A percentile compares a stretch with the other conserved stretches of the same genome.
Conservation (phyloP, 2,888 invertebrate genomes). For the Psylliodes chrysocephalus region DNA sequence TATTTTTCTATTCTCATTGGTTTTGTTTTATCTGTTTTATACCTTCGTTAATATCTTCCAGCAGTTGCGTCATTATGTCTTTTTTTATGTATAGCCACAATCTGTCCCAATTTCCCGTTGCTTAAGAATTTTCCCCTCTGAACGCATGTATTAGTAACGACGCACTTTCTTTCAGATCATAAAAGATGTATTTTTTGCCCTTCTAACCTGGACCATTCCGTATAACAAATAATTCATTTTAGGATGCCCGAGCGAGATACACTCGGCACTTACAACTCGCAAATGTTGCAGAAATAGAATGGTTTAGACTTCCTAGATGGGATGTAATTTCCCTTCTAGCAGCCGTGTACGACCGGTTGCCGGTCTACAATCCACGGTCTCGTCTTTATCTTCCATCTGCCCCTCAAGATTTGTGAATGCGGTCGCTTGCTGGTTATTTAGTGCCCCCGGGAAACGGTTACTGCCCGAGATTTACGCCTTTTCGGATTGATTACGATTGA, state of each 20-base stretch:
- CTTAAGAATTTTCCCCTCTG: too few species aligned
- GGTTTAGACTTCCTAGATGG: conserved; percentile 25
- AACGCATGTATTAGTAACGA: too few species aligned
- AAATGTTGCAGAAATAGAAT: conserved; percentile 8
- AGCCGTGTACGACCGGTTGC: conserved; percentile 9
- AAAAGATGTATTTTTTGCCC: too few species aligned
- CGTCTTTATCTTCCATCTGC: conserved; percentile 30
- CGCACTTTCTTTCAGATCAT: too few species aligned
- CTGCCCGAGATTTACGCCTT: conserved; percentile 12
- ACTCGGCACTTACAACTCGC: background rate
- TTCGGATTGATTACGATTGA: conserved; percentile 6
- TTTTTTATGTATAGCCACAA: too few species aligned
- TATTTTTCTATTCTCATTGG: too few species aligned
- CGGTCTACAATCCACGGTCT: conserved; percentile 12
- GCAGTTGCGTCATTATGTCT: too few species aligned
- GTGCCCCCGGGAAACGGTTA: conserved; percentile 10
- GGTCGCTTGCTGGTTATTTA: conserved; percentile 17
- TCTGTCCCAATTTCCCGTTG: too few species aligned
- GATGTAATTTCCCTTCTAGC: conserved; percentile 28
- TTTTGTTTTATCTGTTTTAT: too few species aligned
- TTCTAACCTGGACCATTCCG: too few species aligned
- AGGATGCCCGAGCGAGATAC: background rate
- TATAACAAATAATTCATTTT: conserved; percentile 2
- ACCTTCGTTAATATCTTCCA: too few species aligned
- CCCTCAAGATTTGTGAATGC: conserved; percentile 32